These are phyloP conservation scores for Kryptolebias ocellatus DNA, from an alignment of 2,797 vertebrate genomes.

Conservation along the genomic window DNA sequence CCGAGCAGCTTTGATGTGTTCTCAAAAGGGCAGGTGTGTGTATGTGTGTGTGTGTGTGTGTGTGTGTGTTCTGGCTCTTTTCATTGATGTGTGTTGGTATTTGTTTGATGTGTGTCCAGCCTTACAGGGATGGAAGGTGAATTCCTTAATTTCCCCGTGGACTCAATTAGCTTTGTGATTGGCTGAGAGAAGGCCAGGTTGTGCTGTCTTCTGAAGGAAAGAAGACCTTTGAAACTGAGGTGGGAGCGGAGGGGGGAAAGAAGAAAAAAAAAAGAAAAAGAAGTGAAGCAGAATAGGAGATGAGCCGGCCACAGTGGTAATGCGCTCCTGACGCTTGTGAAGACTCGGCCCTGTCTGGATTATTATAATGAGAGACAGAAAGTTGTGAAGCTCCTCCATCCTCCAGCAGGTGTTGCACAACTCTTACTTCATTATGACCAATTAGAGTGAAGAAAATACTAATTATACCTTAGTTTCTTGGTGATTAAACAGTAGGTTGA, in stretches of 20 bases:
- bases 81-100: slow-evolving; percentile 76
- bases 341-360: slow-evolving; percentile 62
- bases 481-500: slow-evolving; percentile 74
- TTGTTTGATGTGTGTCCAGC: slow-evolving; percentile 84
- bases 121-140: slow-evolving; percentile 80
- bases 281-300: slow-evolving; percentile 75
- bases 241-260: slow-evolving; percentile 53
- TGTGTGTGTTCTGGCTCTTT: slow-evolving; percentile 33
- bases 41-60: slow-evolving; percentile 29
- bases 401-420: slow-evolving; percentile 70
- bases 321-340: slow-evolving; percentile 50
- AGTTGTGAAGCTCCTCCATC: slow-evolving; percentile 63
- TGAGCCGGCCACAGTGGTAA: slow-evolving; percentile 73
- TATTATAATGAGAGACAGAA: slow-evolving; percentile 73
- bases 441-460: slow-evolving; percentile 79
- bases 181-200: slow-evolving; percentile 81
- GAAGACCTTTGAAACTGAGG: slow-evolving; percentile 80
- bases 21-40: slow-evolving; percentile 74
- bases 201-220: slow-evolving; percentile 74
- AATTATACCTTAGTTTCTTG: slow-evolving; percentile 71
- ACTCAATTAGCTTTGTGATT: slow-evolving; percentile 84
- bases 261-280: background rate
- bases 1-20: slow-evolving; percentile 74
- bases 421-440: slow-evolving; percentile 77
- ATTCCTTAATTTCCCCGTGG: slow-evolving; percentile 81